Conservation (phyloP, 1,140 invertebrate species). For the Ptiloglossa arizonensis region DNA sequence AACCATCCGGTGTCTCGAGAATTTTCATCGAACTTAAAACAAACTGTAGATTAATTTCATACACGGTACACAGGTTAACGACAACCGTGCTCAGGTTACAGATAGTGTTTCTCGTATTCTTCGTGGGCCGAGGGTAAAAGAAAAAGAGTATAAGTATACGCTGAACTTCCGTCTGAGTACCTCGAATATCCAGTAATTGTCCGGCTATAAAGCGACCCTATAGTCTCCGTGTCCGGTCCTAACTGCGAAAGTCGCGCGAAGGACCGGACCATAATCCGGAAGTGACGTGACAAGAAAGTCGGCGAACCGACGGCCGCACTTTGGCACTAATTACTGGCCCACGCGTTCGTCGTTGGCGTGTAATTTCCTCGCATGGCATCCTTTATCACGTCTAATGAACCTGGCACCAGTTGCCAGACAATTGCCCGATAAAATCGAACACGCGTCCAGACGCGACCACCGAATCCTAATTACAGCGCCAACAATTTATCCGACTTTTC, state of each 20-base stretch:
- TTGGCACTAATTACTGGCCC: conserved; percentile 60
- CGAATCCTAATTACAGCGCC: conserved; percentile 6
- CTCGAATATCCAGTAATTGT: conserved; percentile 31
- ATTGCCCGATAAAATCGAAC: conserved; percentile 44
- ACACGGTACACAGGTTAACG: no score
- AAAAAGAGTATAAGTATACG: conserved; percentile 11
- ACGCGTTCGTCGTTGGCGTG: conserved; percentile 31
- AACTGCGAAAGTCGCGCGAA: conserved; percentile 40
- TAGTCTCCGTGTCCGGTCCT: conserved; percentile 4
- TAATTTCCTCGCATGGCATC: conserved; percentile 49
- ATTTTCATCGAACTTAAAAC: no score
- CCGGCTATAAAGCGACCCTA: conserved; percentile 36
- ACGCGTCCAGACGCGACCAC: background rate
- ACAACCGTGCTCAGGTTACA: no score
- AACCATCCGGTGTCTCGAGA: no score
- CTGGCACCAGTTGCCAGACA: conserved; percentile 22
- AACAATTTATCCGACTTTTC: conserved; percentile 12
- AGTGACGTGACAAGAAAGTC: conserved; percentile 65
- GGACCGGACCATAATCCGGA: conserved; percentile 58
- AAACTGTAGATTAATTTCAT: no score
- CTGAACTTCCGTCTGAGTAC: background rate
- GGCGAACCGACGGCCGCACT: conserved; percentile 35
- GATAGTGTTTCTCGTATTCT: no score
- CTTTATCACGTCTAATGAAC: conserved; percentile 55
- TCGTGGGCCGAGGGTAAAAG: background rate